These are phyloP conservation scores for Uromys caudimaculatus DNA, from an alignment of 2,797 vertebrate genomes.

Conservation along the genomic window DNA sequence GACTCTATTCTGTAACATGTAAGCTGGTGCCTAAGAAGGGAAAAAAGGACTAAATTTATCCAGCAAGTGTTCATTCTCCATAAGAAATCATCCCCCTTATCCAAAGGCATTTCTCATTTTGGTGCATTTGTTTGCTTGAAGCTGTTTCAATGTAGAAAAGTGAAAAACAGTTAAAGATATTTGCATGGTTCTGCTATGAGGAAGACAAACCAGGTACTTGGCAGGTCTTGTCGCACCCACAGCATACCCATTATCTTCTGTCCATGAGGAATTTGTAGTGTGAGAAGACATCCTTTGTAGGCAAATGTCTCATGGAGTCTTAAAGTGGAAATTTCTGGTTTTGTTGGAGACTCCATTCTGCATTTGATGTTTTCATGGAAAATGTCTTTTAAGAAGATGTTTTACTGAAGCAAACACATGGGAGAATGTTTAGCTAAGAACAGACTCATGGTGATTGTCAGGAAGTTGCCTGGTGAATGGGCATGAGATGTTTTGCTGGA, in stretches of 20 bases:
- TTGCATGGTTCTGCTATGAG: not conserved
- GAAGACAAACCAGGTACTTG: accelerated
- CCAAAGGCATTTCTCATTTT: not conserved
- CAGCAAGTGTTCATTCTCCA: not conserved
- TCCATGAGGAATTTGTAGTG: not conserved
- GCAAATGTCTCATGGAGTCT: not conserved
- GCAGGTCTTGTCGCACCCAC: accelerated
- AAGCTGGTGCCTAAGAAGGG: not conserved
- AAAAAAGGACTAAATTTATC: not conserved
- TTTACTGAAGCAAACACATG: not conserved
- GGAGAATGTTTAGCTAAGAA: not conserved
- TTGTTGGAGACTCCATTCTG: not conserved
- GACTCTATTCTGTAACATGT: not conserved
- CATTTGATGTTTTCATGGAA: too few relatives aligned
- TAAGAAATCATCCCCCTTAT: not conserved
- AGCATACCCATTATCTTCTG: accelerated
- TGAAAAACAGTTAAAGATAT: accelerated
- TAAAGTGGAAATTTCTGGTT: not conserved
- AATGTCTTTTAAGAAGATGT: not conserved
- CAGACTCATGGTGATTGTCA: not conserved
- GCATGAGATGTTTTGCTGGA: not conserved
- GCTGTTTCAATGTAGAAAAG: accelerated
- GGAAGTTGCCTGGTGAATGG: not conserved
- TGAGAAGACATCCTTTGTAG: not conserved
- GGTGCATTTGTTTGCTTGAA: too few relatives aligned